Base-by-base conservation (phyloP, 2,113 vertebrate genomes). In the Myxocyprinus asiaticus region DNA sequence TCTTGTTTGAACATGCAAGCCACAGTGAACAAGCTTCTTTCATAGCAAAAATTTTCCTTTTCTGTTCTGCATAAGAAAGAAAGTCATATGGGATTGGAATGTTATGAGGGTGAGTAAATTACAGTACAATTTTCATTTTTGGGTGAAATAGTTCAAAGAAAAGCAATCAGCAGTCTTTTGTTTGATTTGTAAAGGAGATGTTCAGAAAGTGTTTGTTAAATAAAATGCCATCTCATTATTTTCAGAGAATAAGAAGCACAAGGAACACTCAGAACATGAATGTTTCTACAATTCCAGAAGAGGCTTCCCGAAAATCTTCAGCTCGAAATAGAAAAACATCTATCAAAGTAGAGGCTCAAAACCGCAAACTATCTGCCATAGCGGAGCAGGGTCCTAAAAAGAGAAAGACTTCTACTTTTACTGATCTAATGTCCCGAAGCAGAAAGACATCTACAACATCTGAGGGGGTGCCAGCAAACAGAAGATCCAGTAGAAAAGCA, bases 381-480 rank as follows among this genome's bases (percentile, higher is more conserved):
- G 87, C 89, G 4, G 87, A 87, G 1, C 86, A 77, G n/a, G n/a
- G n/a, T n/a, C n/a, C n/a, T 5, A 88, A 78, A 14, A 70, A 55
- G 8, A 86, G 89, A 53, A 92, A 91, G 73, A 76, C 84, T 5
- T 91, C 91, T 74, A 87, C 84, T 0, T 91, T 92, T 73, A 85
- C 86, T 5, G 91, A 92, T 76, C 51, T 90, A 4, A 78, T 90
- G 77, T 81, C 82, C 66, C 87, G 86, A 71, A 90, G 76, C 82
- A 90, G 67, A 82, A 93, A 86, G 82, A 9, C 63, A 8, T 84
- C 88, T 9, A 47, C 45, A 9, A 15, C 81, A 10, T 78, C 76
- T 64, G 88, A 86, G 58, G 87, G 62, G 0, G 81, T 4, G 17
- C 42, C 76, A 6, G 14, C 69, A 0, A 85, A 22, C 42, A 70